Base-by-base conservation (phyloP, 2,888 invertebrate species). In the Ectropis crepuscularia region DNA sequence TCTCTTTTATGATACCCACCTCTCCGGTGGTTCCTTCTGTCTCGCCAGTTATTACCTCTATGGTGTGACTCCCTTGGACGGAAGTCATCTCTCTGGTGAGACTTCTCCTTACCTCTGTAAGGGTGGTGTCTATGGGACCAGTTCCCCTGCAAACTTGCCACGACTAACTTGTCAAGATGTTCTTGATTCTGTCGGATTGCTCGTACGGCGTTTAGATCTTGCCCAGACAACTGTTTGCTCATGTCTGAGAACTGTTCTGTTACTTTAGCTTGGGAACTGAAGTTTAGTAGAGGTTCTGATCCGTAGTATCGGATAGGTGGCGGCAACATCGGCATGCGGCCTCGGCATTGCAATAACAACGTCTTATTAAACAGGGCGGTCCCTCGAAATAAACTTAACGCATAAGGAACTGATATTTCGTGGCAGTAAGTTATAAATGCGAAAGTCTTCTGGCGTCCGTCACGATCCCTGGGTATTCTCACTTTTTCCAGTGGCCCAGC, bases 371-470 rank as follows among this genome's bases (percentile, higher is more conserved):
- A 97, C 10, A 98, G 80, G 1, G 89, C 82, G 0, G 96, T 95
- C 0, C 96, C 97, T 46, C 95, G 94, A 72, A 97, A 95, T 43
- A 98, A 86, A 41, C 94, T 90, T n/a, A 96, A 80, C 0, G 96
- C 96, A 80, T 97, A 98, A 0, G 95, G 94, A 0, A 97, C 96
- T 0, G 97, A 96, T 57, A 94, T 93, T 72, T 93, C 90, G 80
- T 98, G 97, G 75, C 95, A 95, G 78, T 95, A 97, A 0, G 95
- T 96, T 39, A 98, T 90, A 78, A 98, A 98, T 2, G 95, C 97
- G 85, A 95, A 98, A 68, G 90, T 93, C 71, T 95, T 95, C 71
- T 94, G 94, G 8, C 95, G 94, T n/a, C 95, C 95, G 72, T 96
- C 95, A 76, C 94, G 94, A 77, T 97, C 96, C 77, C 94, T 95